Conservation (phyloP, 2,888 invertebrate genomes). For the Azorinus chamasolen region DNA sequence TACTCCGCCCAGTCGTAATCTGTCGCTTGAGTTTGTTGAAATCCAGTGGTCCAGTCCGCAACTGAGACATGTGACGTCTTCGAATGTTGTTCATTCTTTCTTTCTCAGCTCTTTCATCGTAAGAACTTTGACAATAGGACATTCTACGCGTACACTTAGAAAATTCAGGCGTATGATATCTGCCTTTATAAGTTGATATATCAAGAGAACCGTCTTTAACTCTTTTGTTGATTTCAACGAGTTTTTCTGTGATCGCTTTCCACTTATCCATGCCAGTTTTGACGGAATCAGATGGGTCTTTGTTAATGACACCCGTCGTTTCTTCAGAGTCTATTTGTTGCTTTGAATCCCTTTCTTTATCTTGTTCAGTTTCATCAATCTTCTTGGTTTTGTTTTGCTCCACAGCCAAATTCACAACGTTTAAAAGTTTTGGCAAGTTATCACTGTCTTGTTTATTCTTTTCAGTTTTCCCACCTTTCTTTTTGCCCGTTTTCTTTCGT, state of each 20-base stretch:
- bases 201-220: slow-evolving; percentile 4
- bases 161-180: neutral
- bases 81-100: slow-evolving; percentile 49
- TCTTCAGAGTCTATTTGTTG: neutral
- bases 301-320: neutral
- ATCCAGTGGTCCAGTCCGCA: slow-evolving; percentile 55
- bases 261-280: slow-evolving; percentile 10
- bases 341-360: neutral
- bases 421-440: neutral
- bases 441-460: neutral
- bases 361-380: neutral
- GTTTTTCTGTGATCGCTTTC: slow-evolving; percentile 7
- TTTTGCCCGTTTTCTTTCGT: neutral
- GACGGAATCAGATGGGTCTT: neutral
- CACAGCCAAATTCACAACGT: no score
- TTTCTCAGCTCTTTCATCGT: slow-evolving; percentile 52
- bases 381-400: neutral
- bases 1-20: slow-evolving; percentile 31
- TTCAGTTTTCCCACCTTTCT: neutral
- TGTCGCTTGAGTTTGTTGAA: slow-evolving; percentile 56
- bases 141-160: neutral
- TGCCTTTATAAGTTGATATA: slow-evolving; percentile 6
- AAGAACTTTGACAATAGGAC: slow-evolving; percentile 61
- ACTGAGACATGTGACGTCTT: slow-evolving; percentile 49
- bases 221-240: neutral